These are phyloP conservation scores for Sarcophilus harrisii DNA, from an alignment of 2,797 vertebrate species.

Conservation along the genomic window DNA sequence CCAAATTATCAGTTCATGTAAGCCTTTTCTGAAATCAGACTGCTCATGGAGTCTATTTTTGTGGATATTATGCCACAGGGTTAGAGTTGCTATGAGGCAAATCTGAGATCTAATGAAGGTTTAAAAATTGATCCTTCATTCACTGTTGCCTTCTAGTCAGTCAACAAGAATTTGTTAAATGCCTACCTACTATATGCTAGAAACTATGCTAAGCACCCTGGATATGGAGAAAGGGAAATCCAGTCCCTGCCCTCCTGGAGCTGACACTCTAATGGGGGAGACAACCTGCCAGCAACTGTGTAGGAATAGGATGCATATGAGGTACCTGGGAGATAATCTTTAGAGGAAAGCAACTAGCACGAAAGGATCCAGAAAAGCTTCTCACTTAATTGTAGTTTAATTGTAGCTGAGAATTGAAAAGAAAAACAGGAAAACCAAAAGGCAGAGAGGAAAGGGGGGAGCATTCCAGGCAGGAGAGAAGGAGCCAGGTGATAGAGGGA, in stretches of 20 bases:
- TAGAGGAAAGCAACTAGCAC: not conserved
- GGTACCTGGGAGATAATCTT: not conserved
- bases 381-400: not conserved
- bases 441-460: not conserved
- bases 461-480: not conserved
- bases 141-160: not conserved
- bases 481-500: not conserved
- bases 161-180: not conserved
- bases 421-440: not conserved
- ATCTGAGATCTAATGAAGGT: no score
- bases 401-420: not conserved
- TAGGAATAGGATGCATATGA: not conserved
- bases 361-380: not conserved
- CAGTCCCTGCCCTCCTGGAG: no score
- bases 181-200: not conserved
- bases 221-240: no score
- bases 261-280: no score
- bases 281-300: no score
- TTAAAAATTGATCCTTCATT: not conserved
- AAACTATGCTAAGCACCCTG: not conserved
- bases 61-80: not conserved
- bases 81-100: not conserved
- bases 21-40: no score
- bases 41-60: not conserved
- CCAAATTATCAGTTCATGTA: no score